phyloP scores from a whole-genome alignment of 1,140 invertebrate species.

The Phymastichus coffea region DNA sequence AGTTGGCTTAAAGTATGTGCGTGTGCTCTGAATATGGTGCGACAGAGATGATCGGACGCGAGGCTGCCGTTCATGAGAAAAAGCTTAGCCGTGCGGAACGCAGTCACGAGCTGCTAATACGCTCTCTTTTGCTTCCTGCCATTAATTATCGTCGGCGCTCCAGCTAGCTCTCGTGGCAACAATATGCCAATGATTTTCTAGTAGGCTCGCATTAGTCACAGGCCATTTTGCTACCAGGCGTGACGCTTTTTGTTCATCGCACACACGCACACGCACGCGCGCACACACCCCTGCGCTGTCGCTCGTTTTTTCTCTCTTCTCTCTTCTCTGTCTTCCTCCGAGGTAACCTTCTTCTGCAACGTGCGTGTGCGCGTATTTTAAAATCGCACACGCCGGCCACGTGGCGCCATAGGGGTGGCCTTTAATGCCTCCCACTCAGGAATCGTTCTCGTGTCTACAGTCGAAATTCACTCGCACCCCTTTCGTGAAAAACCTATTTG shows the following conservation, averaged over 20 bases:
- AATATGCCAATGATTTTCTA: constrained; percentile 52
- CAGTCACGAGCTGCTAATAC: constrained; percentile 22
- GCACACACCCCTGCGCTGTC: not conserved
- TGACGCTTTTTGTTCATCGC: constrained; percentile 48
- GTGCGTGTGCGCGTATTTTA: constrained; percentile 45
- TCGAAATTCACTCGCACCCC: not conserved
- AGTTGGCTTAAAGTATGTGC: not conserved
- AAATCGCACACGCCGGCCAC: constrained; percentile 45
- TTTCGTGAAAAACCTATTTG: no score
- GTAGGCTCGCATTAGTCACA: constrained; percentile 52
- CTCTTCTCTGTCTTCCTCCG: constrained; percentile 37
- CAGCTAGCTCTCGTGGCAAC: constrained; percentile 35
- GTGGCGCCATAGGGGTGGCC: constrained; percentile 50
- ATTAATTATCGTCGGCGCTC: constrained; percentile 42
- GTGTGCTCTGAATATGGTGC: not conserved
- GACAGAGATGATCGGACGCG: constrained; percentile 31
- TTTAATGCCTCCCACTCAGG: constrained; percentile 39
- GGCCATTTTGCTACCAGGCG: constrained; percentile 54
- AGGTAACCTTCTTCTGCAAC: constrained; percentile 29
- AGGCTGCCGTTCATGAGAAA: constrained; percentile 1
- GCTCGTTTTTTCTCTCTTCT: constrained; percentile 8
- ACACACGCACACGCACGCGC: not conserved
- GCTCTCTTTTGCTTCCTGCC: constrained; percentile 34
- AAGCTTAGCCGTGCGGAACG: constrained; percentile 19
- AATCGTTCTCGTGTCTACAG: not conserved